phyloP scores from a whole-genome alignment of 2,888 invertebrate genomes.

The Falcaria lacertinaria region DNA sequence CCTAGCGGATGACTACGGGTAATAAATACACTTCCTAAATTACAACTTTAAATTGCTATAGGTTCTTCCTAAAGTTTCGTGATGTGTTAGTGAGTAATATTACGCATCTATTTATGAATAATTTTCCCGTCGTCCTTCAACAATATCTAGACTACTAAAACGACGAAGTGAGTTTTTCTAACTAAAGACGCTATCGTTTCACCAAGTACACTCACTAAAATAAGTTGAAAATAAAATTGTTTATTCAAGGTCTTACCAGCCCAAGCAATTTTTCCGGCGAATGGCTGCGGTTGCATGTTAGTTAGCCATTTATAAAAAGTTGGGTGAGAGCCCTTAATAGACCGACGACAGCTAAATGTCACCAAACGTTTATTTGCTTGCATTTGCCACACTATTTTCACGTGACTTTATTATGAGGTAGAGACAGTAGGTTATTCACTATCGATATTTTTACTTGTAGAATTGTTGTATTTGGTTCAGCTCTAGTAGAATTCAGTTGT shows the following conservation, averaged over 20 bases:
- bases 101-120: no score
- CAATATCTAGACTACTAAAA: no score
- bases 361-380: conserved; percentile 64
- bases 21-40: no score
- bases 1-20: no score
- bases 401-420: conserved; percentile 43
- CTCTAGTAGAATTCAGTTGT: no score
- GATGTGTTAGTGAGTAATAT: no score
- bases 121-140: no score
- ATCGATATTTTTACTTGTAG: conserved; percentile 10
- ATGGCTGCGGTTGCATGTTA: conserved; percentile 64
- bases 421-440: conserved; percentile 29
- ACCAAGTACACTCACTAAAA: conserved; percentile 11
- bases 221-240: conserved; percentile 44
- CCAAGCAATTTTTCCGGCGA: conserved; percentile 49
- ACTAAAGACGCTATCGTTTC: background rate
- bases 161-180: no score
- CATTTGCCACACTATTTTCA: conserved; percentile 49
- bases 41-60: no score
- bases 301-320: conserved; percentile 62
- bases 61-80: no score
- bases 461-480: no score
- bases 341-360: conserved; percentile 77
- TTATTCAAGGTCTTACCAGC: conserved; percentile 54
- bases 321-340: conserved; percentile 74